These are phyloP conservation scores for Drosophila fulvimacula DNA, from an alignment of 2,888 invertebrate genomes.

Conservation along the genomic window DNA sequence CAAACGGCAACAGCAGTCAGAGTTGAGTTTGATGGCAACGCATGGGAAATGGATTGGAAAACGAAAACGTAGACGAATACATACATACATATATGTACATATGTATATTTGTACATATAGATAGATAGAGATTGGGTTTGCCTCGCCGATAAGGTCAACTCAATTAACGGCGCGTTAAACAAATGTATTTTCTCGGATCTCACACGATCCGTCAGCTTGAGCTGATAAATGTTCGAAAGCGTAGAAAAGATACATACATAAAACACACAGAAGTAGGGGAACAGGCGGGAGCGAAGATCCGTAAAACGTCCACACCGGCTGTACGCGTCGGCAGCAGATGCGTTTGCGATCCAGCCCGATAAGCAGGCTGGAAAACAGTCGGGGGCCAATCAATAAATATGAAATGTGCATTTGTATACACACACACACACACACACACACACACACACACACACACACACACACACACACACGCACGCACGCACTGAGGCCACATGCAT, in stretches of 20 bases:
- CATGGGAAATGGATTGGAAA: slow-evolving; percentile 45
- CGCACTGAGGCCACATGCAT: neutral
- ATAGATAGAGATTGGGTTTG: slow-evolving; percentile 24
- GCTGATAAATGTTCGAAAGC: slow-evolving; percentile 52
- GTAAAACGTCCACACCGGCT: slow-evolving; percentile 35
- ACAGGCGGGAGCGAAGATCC: neutral
- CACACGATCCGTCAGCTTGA: slow-evolving; percentile 60
- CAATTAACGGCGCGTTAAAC: slow-evolving; percentile 72
- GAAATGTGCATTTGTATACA: slow-evolving; percentile 11
- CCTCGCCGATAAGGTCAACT: slow-evolving; percentile 65
- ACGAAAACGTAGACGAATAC: slow-evolving; percentile 29
- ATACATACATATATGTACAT: neutral
- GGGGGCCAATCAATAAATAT: slow-evolving; percentile 46
- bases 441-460: slow-evolving; percentile 4
- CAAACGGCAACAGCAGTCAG: neutral
- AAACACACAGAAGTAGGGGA: neutral
- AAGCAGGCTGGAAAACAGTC: slow-evolving; percentile 31
- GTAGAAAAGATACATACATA: slow-evolving; percentile 20
- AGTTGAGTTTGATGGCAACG: slow-evolving; percentile 16
- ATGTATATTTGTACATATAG: neutral
- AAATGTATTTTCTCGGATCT: slow-evolving; percentile 45
- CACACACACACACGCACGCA: neutral
- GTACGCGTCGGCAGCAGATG: slow-evolving; percentile 27
- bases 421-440: neutral
- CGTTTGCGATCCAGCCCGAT: slow-evolving; percentile 33